Percentiles rank a stretch among this genome's conserved stretches.
Conservation (phyloP, 2,888 invertebrate species). For the Melolontha melolontha region DNA sequence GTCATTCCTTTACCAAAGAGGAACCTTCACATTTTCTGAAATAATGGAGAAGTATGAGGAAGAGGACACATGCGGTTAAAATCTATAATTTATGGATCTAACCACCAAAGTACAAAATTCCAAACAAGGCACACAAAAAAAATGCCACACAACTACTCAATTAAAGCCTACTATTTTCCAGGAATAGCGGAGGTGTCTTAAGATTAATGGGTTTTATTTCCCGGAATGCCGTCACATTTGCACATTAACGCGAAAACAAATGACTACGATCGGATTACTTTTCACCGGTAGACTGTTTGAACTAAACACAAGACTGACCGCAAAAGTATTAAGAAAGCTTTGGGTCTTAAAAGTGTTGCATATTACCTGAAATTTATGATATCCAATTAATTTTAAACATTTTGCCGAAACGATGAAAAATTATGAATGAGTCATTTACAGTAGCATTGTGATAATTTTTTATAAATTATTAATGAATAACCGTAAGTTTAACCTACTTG, state of each 20-base stretch:
- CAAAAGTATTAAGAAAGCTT: constrained; percentile 5
- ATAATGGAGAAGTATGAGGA: neutral
- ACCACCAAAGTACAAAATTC: neutral
- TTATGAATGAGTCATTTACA: too few species aligned
- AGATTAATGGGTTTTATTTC: constrained; percentile 14
- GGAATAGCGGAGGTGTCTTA: constrained; percentile 11
- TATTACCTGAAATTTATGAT: constrained; percentile 15
- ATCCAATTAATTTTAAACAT: constrained; percentile 15
- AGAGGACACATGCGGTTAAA: neutral
- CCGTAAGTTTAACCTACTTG: too few species aligned
- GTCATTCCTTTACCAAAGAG: too few species aligned
- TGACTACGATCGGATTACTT: constrained; percentile 11
- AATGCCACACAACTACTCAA: constrained; percentile 12
- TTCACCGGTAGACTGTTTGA: neutral
- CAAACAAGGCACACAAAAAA: neutral
- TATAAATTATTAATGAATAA: too few species aligned
- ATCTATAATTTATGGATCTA: neutral
- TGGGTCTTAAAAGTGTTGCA: neutral
- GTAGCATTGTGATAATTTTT: neutral
- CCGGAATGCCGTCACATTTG: constrained; percentile 15
- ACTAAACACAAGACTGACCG: neutral
- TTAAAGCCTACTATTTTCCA: constrained; percentile 8
- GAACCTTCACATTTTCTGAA: too few species aligned
- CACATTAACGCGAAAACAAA: constrained; percentile 24
- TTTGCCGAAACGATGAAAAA: neutral